Evolutionary conservation across 2,888 invertebrate species (phyloP).

Genomic region (Synanthedon vespiformis): DNA sequence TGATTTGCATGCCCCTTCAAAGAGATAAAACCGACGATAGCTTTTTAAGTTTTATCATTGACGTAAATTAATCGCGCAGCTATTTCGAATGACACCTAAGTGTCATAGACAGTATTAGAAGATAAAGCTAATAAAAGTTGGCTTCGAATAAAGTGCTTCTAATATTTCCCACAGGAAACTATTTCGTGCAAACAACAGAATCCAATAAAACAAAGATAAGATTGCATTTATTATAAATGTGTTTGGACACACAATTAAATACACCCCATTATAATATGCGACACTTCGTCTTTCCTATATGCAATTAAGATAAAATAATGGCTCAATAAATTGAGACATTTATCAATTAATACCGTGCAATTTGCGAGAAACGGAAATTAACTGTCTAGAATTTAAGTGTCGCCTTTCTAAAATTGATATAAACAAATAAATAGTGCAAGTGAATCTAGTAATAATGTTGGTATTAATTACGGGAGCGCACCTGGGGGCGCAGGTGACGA

Average conservation of each 20-base stretch:
- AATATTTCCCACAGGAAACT: constrained; percentile 40
- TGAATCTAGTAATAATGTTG: constrained; percentile 49
- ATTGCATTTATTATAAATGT: constrained; percentile 25
- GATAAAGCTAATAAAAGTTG: no score
- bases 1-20: constrained; percentile 61
- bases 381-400: constrained; percentile 26
- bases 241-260: constrained; percentile 44
- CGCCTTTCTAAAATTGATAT: constrained; percentile 33
- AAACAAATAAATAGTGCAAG: constrained; percentile 44
- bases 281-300: constrained; percentile 25
- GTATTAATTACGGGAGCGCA: constrained; percentile 58
- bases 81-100: no score
- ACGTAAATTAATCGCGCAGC: no score
- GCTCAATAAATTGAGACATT: constrained; percentile 25
- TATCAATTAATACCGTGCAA: constrained; percentile 17
- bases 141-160: no score
- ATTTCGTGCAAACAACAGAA: constrained; percentile 26
- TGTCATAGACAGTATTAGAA: no score
- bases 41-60: background rate
- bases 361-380: constrained; percentile 34
- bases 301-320: constrained; percentile 50
- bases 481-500: constrained; percentile 63
- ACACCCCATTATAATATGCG: constrained; percentile 19
- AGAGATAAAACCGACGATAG: constrained; percentile 22
- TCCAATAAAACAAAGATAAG: constrained; percentile 41